These are phyloP conservation scores for Lichenostomus cassidix DNA, from an alignment of 2,113 vertebrate genomes.

Conservation along the genomic window DNA sequence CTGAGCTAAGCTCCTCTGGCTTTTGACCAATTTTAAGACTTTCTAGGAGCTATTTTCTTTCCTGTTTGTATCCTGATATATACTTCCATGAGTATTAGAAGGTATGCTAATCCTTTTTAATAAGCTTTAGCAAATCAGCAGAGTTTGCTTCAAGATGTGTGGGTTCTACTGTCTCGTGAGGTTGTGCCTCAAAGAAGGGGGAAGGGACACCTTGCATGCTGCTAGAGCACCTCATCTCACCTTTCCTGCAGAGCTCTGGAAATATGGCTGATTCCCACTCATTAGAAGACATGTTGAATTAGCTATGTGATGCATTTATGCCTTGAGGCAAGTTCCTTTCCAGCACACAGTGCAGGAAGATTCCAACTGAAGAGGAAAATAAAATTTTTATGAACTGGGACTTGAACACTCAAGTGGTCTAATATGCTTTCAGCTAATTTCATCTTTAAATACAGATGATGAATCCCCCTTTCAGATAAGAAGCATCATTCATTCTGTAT, in stretches of 20 bases:
- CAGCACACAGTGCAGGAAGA: not conserved
- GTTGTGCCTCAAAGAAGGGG: not conserved
- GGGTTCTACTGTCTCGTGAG: not conserved
- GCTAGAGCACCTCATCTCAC: not conserved
- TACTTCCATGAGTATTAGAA: not conserved
- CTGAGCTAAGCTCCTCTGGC: not conserved
- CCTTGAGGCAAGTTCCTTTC: constrained; percentile 13
- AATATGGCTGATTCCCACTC: not conserved
- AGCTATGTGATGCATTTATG: not conserved
- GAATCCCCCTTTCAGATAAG: constrained; percentile 38
- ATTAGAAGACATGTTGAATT: not conserved
- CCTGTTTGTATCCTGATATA: not conserved
- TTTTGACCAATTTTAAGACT: not conserved
- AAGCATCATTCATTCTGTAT: not conserved
- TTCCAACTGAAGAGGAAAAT: constrained; percentile 34
- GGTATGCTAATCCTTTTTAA: not conserved
- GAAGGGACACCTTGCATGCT: not conserved
- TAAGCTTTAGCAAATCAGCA: not conserved
- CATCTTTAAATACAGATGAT: constrained; percentile 54
- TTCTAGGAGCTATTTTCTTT: not conserved
- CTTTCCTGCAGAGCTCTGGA: not conserved
- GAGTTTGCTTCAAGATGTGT: not conserved
- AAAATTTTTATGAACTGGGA: constrained; percentile 58
- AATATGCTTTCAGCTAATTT: constrained; percentile 55
- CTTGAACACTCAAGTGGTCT: constrained; percentile 35